Conservation (phyloP, 2,888 invertebrate species). For the Philonicus albiceps region DNA sequence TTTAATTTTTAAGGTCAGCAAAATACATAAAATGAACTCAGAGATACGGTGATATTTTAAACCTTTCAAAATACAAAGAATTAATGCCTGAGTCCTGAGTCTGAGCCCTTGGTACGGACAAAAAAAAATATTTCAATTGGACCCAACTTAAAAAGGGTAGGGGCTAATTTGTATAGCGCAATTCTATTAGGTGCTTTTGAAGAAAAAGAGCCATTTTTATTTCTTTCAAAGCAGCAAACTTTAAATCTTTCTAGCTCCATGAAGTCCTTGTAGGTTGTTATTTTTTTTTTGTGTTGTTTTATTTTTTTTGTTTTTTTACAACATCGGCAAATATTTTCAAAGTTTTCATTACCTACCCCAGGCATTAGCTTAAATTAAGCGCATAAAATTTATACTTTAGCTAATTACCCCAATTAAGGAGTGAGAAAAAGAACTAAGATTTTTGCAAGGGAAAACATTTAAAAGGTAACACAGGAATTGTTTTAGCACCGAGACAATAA, state of each 20-base stretch:
- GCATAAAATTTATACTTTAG: constrained; percentile 36
- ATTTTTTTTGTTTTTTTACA: too few relatives aligned
- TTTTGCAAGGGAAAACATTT: constrained; percentile 14
- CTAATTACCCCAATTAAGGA: constrained; percentile 29
- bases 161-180: background rate
- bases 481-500: constrained; percentile 38
- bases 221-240: background rate
- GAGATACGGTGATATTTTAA: background rate
- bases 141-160: background rate
- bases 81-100: background rate
- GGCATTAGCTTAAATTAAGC: constrained; percentile 37
- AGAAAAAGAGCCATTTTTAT: background rate
- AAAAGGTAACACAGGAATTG: constrained; percentile 38
- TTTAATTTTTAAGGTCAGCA: background rate
- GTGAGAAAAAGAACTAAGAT: constrained; percentile 26
- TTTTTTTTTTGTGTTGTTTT: too few relatives aligned
- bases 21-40: background rate
- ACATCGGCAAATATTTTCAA: background rate
- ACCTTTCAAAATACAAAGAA: background rate
- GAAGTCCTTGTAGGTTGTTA: too few relatives aligned
- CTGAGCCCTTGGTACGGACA: background rate
- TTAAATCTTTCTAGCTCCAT: background rate
- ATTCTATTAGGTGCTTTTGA: background rate
- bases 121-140: background rate
- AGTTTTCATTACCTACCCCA: background rate